Evolutionary conservation across 2,888 invertebrate genomes (phyloP).

Genomic region (Eupithecia dodoneata): DNA sequence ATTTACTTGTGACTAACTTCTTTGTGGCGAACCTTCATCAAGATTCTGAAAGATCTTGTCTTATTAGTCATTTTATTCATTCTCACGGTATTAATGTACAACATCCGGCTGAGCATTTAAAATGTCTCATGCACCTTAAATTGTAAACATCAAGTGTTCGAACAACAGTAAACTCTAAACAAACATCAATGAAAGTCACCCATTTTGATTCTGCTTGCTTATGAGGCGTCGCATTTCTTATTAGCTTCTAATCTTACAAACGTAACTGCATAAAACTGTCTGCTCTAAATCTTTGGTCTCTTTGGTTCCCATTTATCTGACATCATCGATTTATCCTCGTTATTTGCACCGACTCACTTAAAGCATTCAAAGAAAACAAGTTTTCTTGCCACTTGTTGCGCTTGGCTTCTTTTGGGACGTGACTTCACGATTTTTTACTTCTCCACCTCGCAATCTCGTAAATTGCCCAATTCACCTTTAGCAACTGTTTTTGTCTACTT

Average conservation of each 20-base stretch:
- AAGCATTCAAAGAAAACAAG: slow-evolving; percentile 27
- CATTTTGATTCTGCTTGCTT: slow-evolving; percentile 50
- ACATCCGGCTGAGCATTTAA: slow-evolving; percentile 25
- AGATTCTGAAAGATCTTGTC: slow-evolving; percentile 3
- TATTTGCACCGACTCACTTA: slow-evolving; percentile 38
- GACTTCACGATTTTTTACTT: slow-evolving; percentile 74
- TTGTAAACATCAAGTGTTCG: neutral
- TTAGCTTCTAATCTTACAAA: slow-evolving; percentile 48
- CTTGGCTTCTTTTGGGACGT: slow-evolving; percentile 71
- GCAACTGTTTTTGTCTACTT: slow-evolving; percentile 62
- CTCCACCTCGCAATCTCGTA: slow-evolving; percentile 69
- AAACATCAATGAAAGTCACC: slow-evolving; percentile 57
- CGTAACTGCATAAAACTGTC: slow-evolving; percentile 29
- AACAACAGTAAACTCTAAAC: slow-evolving; percentile 41
- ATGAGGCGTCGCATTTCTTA: slow-evolving; percentile 55
- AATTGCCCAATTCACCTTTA: slow-evolving; percentile 69
- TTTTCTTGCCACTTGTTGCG: slow-evolving; percentile 71
- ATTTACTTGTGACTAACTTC: slow-evolving; percentile 44
- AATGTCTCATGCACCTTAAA: slow-evolving; percentile 16
- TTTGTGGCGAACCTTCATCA: slow-evolving; percentile 18
- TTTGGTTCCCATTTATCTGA: slow-evolving; percentile 27
- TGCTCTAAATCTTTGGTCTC: slow-evolving; percentile 52
- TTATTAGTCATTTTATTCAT: slow-evolving; percentile 20
- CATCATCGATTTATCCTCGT: slow-evolving; percentile 30
- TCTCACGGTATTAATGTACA: slow-evolving; percentile 13